Conservation (phyloP, 1,140 invertebrate species). For the Homarus americanus region DNA sequence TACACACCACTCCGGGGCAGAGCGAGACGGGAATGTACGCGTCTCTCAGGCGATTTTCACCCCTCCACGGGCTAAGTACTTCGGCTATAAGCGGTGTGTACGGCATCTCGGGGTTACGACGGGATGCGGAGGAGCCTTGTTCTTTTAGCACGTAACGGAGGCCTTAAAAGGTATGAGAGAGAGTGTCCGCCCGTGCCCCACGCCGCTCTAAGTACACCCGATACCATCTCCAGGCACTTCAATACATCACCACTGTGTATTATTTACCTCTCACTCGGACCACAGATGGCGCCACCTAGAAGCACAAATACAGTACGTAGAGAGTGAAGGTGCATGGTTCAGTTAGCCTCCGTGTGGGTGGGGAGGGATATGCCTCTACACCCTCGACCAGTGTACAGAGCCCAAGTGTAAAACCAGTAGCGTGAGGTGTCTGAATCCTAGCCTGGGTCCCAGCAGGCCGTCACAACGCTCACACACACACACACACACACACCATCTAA, state of each 20-base stretch:
- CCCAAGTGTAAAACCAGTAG: slow-evolving; percentile 70
- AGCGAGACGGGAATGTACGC: not conserved
- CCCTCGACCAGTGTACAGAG: not conserved
- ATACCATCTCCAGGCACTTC: slow-evolving; percentile 70
- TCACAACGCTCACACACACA: slow-evolving; percentile 4
- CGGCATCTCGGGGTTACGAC: slow-evolving; percentile 33
- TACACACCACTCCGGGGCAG: not conserved
- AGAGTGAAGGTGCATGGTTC: not conserved
- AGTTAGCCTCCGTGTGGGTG: not conserved
- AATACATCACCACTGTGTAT: slow-evolving; percentile 70
- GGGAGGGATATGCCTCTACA: slow-evolving; percentile 37
- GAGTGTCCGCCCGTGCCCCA: slow-evolving; percentile 53
- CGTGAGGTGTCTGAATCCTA: slow-evolving; percentile 56
- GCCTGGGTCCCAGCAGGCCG: slow-evolving; percentile 20
- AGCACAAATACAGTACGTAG: slow-evolving; percentile 9
- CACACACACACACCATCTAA: not conserved
- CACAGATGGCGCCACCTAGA: not conserved
- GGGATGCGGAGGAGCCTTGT: slow-evolving; percentile 23
- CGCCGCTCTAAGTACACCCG: slow-evolving; percentile 68
- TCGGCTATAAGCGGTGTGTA: not conserved
- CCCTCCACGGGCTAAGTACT: not conserved
- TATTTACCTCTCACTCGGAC: slow-evolving; percentile 51
- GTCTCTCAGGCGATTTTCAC: not conserved
- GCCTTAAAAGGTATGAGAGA: slow-evolving; percentile 68
- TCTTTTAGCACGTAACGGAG: slow-evolving; percentile 62